Percentiles rank a stretch among this genome's conserved stretches.
Conservation (phyloP, 2,888 invertebrate genomes). For the Agrotis clavis region DNA sequence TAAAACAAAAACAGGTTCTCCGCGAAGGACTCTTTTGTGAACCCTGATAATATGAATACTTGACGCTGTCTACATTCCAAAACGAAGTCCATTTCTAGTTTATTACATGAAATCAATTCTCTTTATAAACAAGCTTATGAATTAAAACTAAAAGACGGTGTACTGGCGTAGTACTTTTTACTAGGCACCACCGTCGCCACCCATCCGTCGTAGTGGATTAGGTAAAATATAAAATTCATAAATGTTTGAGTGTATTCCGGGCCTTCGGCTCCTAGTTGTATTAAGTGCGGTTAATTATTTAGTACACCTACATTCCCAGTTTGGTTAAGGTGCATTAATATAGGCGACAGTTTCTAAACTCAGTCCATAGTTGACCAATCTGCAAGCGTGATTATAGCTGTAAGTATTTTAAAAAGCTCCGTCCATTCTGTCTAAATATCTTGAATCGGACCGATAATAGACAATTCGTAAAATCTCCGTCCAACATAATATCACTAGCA, state of each 20-base stretch:
- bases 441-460: background rate
- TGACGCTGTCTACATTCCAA: constrained; percentile 37
- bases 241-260: background rate
- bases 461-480: background rate
- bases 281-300: constrained; percentile 8
- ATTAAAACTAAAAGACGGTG: background rate
- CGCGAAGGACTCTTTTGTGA: constrained; percentile 54
- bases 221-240: constrained; percentile 17
- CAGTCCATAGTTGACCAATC: background rate
- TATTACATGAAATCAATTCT: background rate
- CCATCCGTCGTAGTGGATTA: constrained; percentile 13
- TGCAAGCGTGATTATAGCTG: background rate
- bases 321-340: background rate
- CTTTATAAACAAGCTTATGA: background rate
- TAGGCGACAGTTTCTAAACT: background rate
- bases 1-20: constrained; percentile 69
- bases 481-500: background rate
- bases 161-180: background rate
- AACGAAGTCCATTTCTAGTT: constrained; percentile 16
- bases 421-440: background rate
- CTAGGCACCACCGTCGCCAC: constrained; percentile 2
- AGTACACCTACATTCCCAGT: background rate
- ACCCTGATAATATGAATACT: constrained; percentile 38
- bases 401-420: background rate
- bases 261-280: background rate